These are phyloP conservation scores for Cinclus cinclus DNA, from an alignment of 2,113 vertebrate genomes.

Conservation along the genomic window DNA sequence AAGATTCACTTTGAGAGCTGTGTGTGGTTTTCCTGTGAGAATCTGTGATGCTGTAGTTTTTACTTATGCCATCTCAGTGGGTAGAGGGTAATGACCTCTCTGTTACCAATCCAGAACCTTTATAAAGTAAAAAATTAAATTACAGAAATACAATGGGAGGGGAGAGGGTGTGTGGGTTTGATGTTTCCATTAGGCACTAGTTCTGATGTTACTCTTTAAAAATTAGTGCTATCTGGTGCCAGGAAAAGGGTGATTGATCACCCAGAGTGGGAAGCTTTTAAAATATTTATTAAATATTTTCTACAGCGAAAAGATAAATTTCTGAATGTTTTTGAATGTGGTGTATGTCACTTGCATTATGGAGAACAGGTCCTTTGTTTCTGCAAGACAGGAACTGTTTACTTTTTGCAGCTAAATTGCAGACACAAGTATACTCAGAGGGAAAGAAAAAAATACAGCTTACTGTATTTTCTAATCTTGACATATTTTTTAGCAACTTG, in stretches of 20 bases:
- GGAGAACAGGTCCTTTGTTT: not conserved
- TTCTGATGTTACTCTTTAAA: constrained; percentile 8
- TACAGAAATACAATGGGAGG: not conserved
- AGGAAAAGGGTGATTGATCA: constrained; percentile 4
- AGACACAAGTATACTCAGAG: not conserved
- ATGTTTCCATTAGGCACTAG: not conserved
- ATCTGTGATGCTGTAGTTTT: not conserved
- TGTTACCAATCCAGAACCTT: not conserved
- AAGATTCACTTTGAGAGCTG: not conserved
- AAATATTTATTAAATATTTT: not conserved
- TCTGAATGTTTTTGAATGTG: not conserved
- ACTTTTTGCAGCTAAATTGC: not conserved
- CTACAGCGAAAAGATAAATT: not conserved
- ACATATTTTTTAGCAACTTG: not conserved
- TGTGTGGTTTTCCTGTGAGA: not conserved
- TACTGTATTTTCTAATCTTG: not conserved
- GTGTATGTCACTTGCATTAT: not conserved
- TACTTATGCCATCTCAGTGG: not conserved
- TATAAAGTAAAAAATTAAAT: not conserved
- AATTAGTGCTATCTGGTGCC: not conserved
- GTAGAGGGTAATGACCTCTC: not conserved
- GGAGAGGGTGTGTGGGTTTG: accelerated
- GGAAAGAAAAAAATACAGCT: not conserved
- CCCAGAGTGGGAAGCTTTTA: not conserved
- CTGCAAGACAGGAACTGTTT: not conserved